Evolutionary conservation across 2,888 invertebrate species (phyloP).

Genomic region (Lithophane semibrunnea): DNA sequence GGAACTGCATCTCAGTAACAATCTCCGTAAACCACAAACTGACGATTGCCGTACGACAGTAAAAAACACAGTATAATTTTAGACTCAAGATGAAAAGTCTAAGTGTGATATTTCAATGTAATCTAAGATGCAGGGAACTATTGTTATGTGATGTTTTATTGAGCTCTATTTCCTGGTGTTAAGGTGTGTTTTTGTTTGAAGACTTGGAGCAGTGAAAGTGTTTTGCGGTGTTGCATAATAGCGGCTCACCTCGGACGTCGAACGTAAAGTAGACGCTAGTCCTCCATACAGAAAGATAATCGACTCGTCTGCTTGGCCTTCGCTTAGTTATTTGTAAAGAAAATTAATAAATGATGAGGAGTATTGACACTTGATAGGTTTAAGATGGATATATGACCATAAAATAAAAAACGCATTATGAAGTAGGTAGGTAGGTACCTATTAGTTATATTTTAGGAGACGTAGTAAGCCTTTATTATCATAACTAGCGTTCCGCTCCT

Average conservation of each 20-base stretch:
- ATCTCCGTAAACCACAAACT: slow-evolving; percentile 58
- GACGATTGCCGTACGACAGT: slow-evolving; percentile 40
- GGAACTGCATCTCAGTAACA: slow-evolving; percentile 67
- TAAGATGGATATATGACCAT: not conserved
- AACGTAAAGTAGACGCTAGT: slow-evolving; percentile 70
- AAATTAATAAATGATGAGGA: not conserved
- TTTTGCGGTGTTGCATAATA: slow-evolving; percentile 82
- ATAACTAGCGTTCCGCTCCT: no score
- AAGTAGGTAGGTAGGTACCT: not conserved
- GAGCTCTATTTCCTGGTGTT: slow-evolving; percentile 40
- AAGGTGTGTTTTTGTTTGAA: slow-evolving; percentile 72
- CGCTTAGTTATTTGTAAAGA: not conserved
- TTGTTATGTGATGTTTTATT: not conserved
- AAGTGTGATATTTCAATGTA: slow-evolving; percentile 58
- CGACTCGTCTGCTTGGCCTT: slow-evolving; percentile 47
- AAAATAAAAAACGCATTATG: not conserved
- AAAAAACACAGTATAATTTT: slow-evolving; percentile 46
- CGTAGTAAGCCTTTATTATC: not conserved
- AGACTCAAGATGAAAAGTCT: slow-evolving; percentile 46
- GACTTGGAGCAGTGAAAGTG: slow-evolving; percentile 84
- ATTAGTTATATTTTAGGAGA: not conserved
- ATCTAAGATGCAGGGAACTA: slow-evolving; percentile 59
- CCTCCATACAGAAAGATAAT: slow-evolving; percentile 65
- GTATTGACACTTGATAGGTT: not conserved
- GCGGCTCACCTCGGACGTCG: slow-evolving; percentile 79